Evolutionary conservation across 1,140 invertebrate species (phyloP), one percentile per base, ranked within the genome.

Genomic region (Brachionus rubens): DNA sequence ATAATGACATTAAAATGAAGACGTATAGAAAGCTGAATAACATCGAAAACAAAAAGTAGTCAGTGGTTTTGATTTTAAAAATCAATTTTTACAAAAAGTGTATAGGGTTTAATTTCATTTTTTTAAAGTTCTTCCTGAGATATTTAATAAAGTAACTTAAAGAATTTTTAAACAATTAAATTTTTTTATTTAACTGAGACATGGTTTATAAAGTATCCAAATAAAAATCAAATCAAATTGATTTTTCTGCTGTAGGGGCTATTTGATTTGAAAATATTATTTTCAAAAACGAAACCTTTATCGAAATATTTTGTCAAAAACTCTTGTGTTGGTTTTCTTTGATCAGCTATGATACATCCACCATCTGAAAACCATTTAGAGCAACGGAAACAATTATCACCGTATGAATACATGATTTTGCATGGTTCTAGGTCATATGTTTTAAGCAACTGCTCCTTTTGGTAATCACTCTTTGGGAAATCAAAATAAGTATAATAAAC

Each of bases 301-400:
- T 54, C 10, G 24, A 28, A 28, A n/a, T 54, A 54, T 33, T 54
- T 54, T 54, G n/a, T n/a, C 52, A 54, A 54, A 54, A 54, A 54
- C 33, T 54, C 52, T 0, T 54, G 12, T 30, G 52, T 14, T n/a
- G 52, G 52, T 28, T 24, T 28, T 54, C 52, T 33, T 24, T 54
- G 24, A 54, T 54, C 52, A 12, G 28, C 26, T 14, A 54, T 54
- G 24, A 54, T 33, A 21, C 12, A 28, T 54, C 28, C 52, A 28
- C 52, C 52, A 54, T 54, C 14, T 54, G 52, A 12, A 54, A 54
- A 54, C 52, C 52, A 54, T 54, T 54, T 28, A 3, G 52, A 54
- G 52, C 52, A 54, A n/a, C 19, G 33, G 19, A 54, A 14, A 54
- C 52, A 28, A 54, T 54, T 54, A n/a, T 54, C 33, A 28, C 12